Percentiles rank a stretch among this genome's conserved stretches.
Conservation (phyloP, 2,113 vertebrate species). For the Loxodonta africana region DNA sequence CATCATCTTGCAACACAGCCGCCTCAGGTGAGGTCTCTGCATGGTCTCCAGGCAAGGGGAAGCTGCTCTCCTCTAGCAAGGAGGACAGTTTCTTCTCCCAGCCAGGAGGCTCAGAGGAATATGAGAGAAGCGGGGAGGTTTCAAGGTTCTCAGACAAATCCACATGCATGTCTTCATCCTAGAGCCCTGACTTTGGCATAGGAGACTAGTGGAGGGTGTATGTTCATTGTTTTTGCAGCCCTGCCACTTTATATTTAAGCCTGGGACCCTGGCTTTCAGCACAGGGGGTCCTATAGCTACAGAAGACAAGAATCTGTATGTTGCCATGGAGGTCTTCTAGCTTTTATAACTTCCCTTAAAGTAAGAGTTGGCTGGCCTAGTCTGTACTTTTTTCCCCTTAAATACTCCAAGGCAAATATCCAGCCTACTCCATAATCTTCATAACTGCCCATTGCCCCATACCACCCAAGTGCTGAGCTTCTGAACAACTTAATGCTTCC, state of each 20-base stretch:
- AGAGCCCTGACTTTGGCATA: not conserved
- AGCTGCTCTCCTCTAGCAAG: not conserved
- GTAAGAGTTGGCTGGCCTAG: constrained; percentile 10
- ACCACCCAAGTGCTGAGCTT: not conserved
- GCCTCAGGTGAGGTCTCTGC: not conserved
- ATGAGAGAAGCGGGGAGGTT: not conserved
- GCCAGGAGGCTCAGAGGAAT: not conserved
- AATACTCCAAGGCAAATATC: not conserved
- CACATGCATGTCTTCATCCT: not conserved
- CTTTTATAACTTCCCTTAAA: not conserved
- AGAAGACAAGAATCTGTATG: not conserved
- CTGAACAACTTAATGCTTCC: not conserved
- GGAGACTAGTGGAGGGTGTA: not conserved
- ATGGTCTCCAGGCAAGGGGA: not conserved
- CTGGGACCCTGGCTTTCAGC: not conserved
- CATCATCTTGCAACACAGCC: not conserved
- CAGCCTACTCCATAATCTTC: not conserved
- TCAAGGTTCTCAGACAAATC: constrained; percentile 19
- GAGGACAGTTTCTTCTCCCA: not conserved
- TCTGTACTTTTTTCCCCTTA: not conserved
- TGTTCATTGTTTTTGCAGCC: not conserved
- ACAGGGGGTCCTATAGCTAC: not conserved
- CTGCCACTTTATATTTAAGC: not conserved
- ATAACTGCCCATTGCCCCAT: not conserved
- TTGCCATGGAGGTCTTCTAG: not conserved